Evolutionary conservation across 2,797 vertebrate species (phyloP).

Genomic region (Hemitrygon akajei): DNA sequence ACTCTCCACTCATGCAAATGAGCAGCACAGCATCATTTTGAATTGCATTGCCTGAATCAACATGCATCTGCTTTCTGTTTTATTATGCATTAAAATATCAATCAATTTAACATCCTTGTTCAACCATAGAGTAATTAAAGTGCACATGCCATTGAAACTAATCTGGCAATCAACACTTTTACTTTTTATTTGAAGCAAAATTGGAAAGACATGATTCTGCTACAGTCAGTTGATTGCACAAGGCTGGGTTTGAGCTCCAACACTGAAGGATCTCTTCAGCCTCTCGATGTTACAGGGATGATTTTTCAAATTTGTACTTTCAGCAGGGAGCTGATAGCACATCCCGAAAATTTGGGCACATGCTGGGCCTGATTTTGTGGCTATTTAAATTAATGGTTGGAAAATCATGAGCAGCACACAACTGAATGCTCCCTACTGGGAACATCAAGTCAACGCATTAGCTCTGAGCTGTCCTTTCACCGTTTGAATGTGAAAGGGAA

Average conservation of each 20-base stretch:
- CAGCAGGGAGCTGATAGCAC: not conserved
- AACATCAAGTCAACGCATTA: not conserved
- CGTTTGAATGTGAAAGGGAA: not conserved
- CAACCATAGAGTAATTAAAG: constrained; percentile 30
- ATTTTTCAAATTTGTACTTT: not conserved
- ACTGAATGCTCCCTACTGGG: not conserved
- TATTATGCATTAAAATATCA: constrained; percentile 37
- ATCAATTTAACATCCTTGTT: constrained; percentile 22
- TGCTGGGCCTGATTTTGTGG: not conserved
- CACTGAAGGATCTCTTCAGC: not conserved
- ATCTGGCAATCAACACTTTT: constrained; percentile 20
- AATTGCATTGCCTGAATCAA: not conserved
- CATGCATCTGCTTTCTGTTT: constrained; percentile 18
- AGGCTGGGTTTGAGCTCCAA: not conserved
- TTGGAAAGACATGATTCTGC: not conserved
- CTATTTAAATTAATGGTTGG: not conserved
- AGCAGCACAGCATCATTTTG: not conserved
- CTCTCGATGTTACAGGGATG: not conserved
- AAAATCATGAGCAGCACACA: not conserved
- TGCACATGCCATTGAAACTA: constrained; percentile 31
- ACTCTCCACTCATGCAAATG: not conserved
- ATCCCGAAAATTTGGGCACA: not conserved
- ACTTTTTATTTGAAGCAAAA: constrained; percentile 2
- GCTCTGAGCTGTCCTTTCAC: not conserved
- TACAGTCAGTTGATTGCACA: not conserved